These are phyloP conservation scores for Nothobranchius furzeri DNA, from an alignment of 2,113 vertebrate genomes.

Conservation along the genomic window DNA sequence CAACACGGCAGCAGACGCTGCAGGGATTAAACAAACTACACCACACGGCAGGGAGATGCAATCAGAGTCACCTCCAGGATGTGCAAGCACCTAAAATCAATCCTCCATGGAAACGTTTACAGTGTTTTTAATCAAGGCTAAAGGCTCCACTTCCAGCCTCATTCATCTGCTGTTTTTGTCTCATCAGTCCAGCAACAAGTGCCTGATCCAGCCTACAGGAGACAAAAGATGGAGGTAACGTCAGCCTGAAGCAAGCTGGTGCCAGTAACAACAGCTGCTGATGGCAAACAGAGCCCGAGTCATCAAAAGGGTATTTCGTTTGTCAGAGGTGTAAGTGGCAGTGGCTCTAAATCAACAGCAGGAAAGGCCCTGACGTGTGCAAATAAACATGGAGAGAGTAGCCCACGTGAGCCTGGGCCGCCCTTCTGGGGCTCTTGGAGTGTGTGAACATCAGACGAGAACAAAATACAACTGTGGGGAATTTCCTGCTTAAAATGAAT, in stretches of 20 bases:
- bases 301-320: slow-evolving; percentile 70
- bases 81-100: slow-evolving; percentile 65
- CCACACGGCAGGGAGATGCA: slow-evolving; percentile 28
- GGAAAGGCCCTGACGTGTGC: slow-evolving; percentile 69
- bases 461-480: slow-evolving; percentile 31
- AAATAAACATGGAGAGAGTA: slow-evolving; percentile 72
- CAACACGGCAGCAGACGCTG: slow-evolving; percentile 56
- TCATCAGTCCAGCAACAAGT: slow-evolving; percentile 49
- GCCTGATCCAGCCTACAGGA: slow-evolving; percentile 24
- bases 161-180: slow-evolving; percentile 39
- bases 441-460: slow-evolving; percentile 18
- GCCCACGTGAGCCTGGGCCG: slow-evolving; percentile 46
- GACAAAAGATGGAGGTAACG: slow-evolving; percentile 59
- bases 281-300: slow-evolving; percentile 71
- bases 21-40: slow-evolving; percentile 53
- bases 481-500: slow-evolving; percentile 24
- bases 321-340: slow-evolving; percentile 71
- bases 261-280: slow-evolving; percentile 71
- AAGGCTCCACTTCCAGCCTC: slow-evolving; percentile 56
- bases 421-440: slow-evolving; percentile 48
- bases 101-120: slow-evolving; percentile 57
- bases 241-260: slow-evolving; percentile 30
- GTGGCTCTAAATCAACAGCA: slow-evolving; percentile 77
- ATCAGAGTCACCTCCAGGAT: slow-evolving; percentile 72
- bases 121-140: slow-evolving; percentile 58